Evolutionary conservation across 2,797 vertebrate species (phyloP).

Genomic region (Corythornis leucogaster): DNA sequence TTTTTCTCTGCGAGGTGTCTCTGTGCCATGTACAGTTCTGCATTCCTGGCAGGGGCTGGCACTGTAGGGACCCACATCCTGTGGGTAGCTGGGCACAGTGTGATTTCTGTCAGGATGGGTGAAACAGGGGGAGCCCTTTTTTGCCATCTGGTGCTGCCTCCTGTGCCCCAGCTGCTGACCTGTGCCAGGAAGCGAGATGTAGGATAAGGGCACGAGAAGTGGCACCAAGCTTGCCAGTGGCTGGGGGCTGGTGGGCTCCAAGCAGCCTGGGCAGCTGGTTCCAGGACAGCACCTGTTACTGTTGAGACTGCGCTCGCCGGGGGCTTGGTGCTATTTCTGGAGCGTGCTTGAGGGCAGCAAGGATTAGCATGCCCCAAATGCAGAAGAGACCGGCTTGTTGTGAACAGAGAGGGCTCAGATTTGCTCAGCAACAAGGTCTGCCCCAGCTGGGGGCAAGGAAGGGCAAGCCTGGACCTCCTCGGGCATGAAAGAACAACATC

Average conservation of each 20-base stretch:
- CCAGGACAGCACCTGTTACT: slow-evolving; percentile 4
- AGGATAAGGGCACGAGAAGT: background rate
- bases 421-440: background rate
- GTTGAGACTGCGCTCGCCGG: accelerated
- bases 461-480: background rate
- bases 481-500: background rate
- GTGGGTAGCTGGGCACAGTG: accelerated
- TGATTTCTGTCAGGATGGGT: background rate
- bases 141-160: accelerated
- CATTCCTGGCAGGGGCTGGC: background rate
- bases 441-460: background rate
- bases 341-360: background rate
- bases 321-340: background rate
- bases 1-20: background rate
- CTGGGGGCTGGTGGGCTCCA: accelerated
- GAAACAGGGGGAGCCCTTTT: background rate
- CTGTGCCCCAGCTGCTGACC: background rate
- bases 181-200: accelerated
- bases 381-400: background rate
- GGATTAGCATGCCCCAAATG: background rate
- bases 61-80: background rate
- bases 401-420: background rate
- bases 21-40: background rate
- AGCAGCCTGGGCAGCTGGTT: accelerated
- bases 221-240: accelerated